A percentile compares a stretch with the other conserved stretches of the same genome.
These are phyloP conservation scores for Philereme transversata DNA, from an alignment of 2,888 invertebrate genomes.

Conservation along the genomic window DNA sequence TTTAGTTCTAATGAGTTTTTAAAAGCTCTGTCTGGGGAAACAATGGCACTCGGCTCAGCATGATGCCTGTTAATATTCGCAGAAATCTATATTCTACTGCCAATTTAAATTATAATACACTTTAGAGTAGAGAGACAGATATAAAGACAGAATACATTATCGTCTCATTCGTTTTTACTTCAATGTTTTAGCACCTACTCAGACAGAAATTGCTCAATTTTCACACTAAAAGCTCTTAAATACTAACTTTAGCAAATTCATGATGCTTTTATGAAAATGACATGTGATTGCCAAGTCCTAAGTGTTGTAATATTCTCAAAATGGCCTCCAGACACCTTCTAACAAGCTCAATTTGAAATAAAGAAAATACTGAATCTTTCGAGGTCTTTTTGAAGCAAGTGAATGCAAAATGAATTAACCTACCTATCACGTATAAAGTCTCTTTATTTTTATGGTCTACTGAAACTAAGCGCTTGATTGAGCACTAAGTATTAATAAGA, in stretches of 20 bases:
- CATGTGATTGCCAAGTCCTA: constrained; percentile 7
- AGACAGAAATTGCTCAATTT: constrained; percentile 15
- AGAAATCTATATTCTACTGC: too few relatives aligned
- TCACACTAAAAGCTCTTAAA: constrained; percentile 23
- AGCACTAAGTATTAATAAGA: too few relatives aligned
- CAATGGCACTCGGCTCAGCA: too few relatives aligned
- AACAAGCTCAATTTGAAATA: not conserved
- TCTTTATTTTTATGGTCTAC: too few relatives aligned
- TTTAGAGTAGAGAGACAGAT: too few relatives aligned
- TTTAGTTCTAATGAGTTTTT: too few relatives aligned
- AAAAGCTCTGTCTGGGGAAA: too few relatives aligned
- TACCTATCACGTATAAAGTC: not conserved
- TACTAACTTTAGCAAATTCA: constrained; percentile 20
- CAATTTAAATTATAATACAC: too few relatives aligned
- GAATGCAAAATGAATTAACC: not conserved
- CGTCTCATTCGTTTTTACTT: not conserved
- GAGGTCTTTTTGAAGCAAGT: not conserved
- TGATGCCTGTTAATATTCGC: too few relatives aligned
- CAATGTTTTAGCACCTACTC: not conserved
- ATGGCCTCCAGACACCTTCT: constrained; percentile 2
- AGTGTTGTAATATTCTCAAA: constrained; percentile 5
- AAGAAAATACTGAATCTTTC: constrained; percentile 2
- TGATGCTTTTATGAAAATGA: constrained; percentile 28
- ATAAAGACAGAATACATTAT: too few relatives aligned
- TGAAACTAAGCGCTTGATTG: too few relatives aligned